Evolutionary conservation across 2,113 vertebrate species (phyloP).

Genomic region (Camelus bactrianus): DNA sequence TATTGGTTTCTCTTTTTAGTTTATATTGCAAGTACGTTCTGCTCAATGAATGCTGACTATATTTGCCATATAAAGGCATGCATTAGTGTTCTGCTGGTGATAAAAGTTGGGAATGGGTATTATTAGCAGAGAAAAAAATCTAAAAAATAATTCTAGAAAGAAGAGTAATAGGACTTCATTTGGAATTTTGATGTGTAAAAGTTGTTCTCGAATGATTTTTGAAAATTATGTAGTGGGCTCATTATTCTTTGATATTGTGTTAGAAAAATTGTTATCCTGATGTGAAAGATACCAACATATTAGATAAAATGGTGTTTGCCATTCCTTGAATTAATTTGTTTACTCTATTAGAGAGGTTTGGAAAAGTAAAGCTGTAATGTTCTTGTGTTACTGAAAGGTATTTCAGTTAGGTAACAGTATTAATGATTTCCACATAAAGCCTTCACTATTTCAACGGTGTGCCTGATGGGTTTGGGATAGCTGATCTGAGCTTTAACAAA

Average conservation of each 20-base stretch:
- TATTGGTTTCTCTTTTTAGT: neutral
- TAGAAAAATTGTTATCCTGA: neutral
- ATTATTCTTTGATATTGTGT: neutral
- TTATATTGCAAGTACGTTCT: neutral
- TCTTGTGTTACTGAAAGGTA: neutral
- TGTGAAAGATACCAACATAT: neutral
- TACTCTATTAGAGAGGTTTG: neutral
- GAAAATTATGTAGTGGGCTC: neutral
- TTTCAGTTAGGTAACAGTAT: neutral
- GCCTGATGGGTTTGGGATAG: neutral
- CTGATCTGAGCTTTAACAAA: constrained; percentile 7
- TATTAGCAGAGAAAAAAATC: neutral
- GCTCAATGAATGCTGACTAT: neutral
- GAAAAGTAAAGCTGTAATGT: neutral
- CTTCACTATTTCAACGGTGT: neutral
- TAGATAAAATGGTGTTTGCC: neutral
- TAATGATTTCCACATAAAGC: neutral
- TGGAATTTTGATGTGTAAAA: neutral
- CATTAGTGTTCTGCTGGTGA: neutral
- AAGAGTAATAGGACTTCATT: neutral
- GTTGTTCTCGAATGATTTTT: neutral
- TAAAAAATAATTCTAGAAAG: neutral
- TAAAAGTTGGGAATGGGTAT: neutral
- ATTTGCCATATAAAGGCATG: neutral
- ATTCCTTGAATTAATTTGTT: neutral